Conservation (phyloP, 2,797 vertebrate genomes). For the Loris lydekkerianus region DNA sequence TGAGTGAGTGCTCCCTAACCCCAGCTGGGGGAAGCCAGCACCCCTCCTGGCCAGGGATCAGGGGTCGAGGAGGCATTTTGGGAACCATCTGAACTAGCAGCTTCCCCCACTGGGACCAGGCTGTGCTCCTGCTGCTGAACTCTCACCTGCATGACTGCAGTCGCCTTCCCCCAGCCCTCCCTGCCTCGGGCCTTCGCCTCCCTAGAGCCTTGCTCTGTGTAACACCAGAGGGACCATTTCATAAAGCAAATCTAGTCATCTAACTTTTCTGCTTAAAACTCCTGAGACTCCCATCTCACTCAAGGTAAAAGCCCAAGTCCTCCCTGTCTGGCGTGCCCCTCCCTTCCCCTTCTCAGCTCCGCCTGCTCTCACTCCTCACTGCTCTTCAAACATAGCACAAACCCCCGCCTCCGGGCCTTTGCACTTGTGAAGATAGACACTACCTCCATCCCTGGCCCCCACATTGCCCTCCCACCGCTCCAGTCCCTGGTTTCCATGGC, state of each 20-base stretch:
- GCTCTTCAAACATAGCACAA: background rate
- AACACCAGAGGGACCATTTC: background rate
- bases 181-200: background rate
- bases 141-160: background rate
- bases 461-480: rapidly evolving
- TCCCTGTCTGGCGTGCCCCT: rapidly evolving
- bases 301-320: background rate
- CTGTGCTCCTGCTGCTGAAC: background rate
- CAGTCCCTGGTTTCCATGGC: background rate
- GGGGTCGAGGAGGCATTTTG: background rate
- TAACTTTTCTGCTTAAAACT: background rate
- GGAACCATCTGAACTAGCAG: background rate
- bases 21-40: background rate
- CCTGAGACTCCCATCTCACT: background rate
- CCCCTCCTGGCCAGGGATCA: background rate
- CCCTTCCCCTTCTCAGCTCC: rapidly evolving
- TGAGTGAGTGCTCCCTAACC: background rate
- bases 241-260: background rate
- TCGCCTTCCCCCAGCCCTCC: rapidly evolving
- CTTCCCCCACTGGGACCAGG: background rate
- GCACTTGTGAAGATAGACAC: background rate
- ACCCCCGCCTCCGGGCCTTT: background rate
- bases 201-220: background rate
- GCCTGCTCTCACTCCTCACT: background rate
- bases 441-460: background rate